phyloP scores from a whole-genome alignment of 2,113 vertebrate species.

The Mandrillus leucophaeus region DNA sequence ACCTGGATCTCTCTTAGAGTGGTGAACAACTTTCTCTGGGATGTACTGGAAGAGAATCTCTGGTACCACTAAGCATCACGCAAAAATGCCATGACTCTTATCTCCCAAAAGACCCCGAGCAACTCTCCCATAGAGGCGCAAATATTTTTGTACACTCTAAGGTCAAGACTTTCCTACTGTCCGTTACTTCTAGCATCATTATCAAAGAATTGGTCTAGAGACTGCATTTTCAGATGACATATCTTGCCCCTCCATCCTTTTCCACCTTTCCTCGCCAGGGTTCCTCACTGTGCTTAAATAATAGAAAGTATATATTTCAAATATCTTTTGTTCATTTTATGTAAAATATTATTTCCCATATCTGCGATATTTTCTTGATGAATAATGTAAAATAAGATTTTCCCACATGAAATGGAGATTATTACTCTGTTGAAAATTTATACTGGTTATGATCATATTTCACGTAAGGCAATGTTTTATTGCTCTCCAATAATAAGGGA shows the following conservation, averaged over 20 bases:
- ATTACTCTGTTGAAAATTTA: background rate
- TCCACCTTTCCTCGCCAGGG: background rate
- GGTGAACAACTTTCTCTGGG: background rate
- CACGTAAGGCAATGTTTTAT: background rate
- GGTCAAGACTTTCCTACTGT: background rate
- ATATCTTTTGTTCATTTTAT: background rate
- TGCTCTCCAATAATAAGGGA: background rate
- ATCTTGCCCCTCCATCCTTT: background rate
- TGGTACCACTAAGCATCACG: background rate
- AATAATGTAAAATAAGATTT: slow-evolving; percentile 2
- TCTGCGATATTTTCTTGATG: background rate
- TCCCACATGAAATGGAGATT: background rate
- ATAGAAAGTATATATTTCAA: slow-evolving; percentile 18
- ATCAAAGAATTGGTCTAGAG: background rate
- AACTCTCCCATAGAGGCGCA: background rate
- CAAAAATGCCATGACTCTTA: background rate
- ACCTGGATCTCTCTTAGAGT: background rate
- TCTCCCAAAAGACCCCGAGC: background rate
- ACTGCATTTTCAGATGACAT: background rate
- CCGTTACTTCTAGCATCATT: background rate
- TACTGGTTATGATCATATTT: background rate
- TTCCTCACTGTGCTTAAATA: background rate
- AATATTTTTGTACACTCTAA: background rate
- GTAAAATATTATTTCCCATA: background rate
- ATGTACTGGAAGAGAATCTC: background rate